phyloP scores from a whole-genome alignment of 2,888 invertebrate genomes.

The Drosophila gaucha region DNA sequence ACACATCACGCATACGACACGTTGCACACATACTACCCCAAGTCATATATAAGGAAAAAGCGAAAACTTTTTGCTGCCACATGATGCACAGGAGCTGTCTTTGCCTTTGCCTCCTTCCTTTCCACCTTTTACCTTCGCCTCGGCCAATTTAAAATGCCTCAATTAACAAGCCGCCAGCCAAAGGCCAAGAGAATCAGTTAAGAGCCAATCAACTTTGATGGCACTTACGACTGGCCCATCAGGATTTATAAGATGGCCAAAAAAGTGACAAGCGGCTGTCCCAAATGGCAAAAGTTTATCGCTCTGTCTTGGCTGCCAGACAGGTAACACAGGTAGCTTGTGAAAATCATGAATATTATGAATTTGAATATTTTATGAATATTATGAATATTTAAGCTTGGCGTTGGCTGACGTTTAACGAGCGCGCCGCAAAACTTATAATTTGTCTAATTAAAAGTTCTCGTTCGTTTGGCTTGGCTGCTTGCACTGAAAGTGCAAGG shows the following conservation, averaged over 20 bases:
- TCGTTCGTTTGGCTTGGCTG: slow-evolving; percentile 34
- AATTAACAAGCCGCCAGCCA: slow-evolving; percentile 30
- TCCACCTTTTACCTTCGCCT: not conserved
- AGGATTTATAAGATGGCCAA: slow-evolving; percentile 56
- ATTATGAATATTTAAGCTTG: slow-evolving; percentile 58
- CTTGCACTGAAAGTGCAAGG: slow-evolving; percentile 7
- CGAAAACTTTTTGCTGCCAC: slow-evolving; percentile 33
- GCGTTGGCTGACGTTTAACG: slow-evolving; percentile 46
- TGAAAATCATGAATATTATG: slow-evolving; percentile 18
- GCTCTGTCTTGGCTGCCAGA: no score
- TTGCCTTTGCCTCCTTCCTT: not conserved
- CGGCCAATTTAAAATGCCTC: slow-evolving; percentile 40
- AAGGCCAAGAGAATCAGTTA: slow-evolving; percentile 37
- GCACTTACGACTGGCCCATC: slow-evolving; percentile 47
- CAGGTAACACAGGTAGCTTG: slow-evolving; percentile 19
- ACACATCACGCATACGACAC: slow-evolving; percentile 60
- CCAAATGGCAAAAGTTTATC: slow-evolving; percentile 59
- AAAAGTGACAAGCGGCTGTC: slow-evolving; percentile 22
- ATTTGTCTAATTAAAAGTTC: slow-evolving; percentile 75
- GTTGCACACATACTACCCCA: slow-evolving; percentile 43
- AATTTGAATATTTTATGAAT: slow-evolving; percentile 16
- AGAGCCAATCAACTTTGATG: slow-evolving; percentile 44
- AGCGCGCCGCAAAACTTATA: slow-evolving; percentile 56
- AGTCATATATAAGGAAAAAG: not conserved
- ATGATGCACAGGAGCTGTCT: not conserved